A percentile compares a stretch with the other conserved stretches of the same genome.
phyloP scores from a whole-genome alignment of 2,113 vertebrate genomes.

The Nothocercus julius region DNA sequence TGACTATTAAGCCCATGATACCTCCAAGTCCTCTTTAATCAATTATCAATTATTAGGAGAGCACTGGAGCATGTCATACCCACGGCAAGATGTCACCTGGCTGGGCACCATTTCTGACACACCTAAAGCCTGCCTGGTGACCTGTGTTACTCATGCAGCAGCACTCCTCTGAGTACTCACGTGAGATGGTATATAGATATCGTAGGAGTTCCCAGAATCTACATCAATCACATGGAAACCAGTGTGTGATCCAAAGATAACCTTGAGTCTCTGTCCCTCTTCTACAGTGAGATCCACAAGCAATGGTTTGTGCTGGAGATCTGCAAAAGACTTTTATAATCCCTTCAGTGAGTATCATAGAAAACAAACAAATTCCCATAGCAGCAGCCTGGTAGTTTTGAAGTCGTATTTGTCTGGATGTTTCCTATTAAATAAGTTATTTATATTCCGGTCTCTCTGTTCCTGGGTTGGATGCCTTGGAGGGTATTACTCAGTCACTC shows the following conservation, averaged over 20 bases:
- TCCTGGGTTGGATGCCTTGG: not conserved
- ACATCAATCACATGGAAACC: constrained; percentile 99
- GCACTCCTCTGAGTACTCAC: constrained; percentile 78
- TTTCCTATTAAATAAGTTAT: not conserved
- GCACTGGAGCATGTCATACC: not conserved
- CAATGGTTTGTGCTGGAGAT: constrained; percentile 95
- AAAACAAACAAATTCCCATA: not conserved
- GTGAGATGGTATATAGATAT: constrained; percentile 98
- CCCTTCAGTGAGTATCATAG: constrained; percentile 51
- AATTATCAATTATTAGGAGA: not conserved
- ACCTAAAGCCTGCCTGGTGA: not conserved
- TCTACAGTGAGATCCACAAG: constrained; percentile 98
- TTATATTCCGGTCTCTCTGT: not conserved
- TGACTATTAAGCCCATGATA: not conserved
- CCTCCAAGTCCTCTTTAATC: not conserved
- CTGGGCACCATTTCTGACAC: not conserved
- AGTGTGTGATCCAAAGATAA: constrained; percentile 97
- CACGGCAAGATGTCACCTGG: not conserved
- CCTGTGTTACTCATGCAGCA: not conserved
- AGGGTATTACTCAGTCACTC: not conserved
- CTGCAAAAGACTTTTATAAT: constrained; percentile 93
- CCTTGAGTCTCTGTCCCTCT: constrained; percentile 98
- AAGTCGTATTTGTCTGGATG: not conserved
- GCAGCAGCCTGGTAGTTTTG: not conserved
- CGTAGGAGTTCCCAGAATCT: constrained; percentile 97